Percentiles rank a stretch among this genome's conserved stretches.
Conservation (phyloP, 2,888 invertebrate species). For the Desoria tigrina region DNA sequence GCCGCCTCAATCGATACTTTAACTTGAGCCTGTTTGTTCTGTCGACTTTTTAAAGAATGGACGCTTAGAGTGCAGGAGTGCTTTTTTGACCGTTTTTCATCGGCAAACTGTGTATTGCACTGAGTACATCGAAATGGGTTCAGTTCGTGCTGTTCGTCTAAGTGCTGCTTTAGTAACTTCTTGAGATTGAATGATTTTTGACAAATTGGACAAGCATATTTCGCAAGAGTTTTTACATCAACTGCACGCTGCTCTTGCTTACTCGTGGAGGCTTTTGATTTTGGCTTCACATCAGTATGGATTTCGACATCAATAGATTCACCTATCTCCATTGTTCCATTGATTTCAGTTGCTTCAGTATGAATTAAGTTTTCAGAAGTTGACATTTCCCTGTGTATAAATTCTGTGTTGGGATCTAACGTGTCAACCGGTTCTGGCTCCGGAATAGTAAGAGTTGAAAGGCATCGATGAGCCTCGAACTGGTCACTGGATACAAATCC, state of each 20-base stretch:
- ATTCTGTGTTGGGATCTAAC: neutral
- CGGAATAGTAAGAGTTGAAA: neutral
- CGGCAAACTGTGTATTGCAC: conserved; percentile 34
- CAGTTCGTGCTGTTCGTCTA: conserved; percentile 29
- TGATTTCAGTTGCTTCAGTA: neutral
- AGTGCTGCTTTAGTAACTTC: conserved; percentile 31
- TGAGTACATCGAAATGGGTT: conserved; percentile 31
- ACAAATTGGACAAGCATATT: conserved; percentile 36
- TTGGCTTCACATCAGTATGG: conserved; percentile 3
- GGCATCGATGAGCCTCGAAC: neutral
- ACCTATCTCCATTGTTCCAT: neutral
- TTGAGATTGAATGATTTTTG: conserved; percentile 30
- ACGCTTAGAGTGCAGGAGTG: conserved; percentile 33
- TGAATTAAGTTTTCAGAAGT: neutral
- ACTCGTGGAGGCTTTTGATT: neutral
- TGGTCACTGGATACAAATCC: neutral
- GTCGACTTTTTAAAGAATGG: neutral
- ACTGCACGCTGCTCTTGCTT: neutral
- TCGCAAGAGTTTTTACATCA: neutral
- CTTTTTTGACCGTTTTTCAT: conserved; percentile 25
- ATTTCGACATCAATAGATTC: neutral
- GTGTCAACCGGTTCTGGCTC: conserved; percentile 1
- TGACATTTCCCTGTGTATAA: neutral
- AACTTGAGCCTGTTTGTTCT: neutral
- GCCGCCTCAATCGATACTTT: no score